Evolutionary conservation across 2,888 invertebrate genomes (phyloP).

Genomic region (Diplazon laetatorius): DNA sequence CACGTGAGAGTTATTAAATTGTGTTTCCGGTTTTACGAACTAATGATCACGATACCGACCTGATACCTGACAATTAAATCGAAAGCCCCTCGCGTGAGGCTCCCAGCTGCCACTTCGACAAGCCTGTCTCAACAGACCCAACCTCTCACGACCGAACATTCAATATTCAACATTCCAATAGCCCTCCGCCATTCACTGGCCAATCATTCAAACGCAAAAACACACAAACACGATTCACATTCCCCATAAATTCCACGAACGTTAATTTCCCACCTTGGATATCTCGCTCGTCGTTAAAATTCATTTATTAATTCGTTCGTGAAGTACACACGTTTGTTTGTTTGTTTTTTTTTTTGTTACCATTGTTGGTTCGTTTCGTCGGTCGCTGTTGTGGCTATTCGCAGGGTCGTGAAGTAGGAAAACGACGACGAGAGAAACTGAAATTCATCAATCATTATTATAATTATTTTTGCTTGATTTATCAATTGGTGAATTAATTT

Average conservation of each 20-base stretch:
- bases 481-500: too few relatives aligned
- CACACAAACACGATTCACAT: too few relatives aligned
- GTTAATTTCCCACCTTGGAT: too few relatives aligned
- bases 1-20: conserved; percentile 17
- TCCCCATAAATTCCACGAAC: too few relatives aligned
- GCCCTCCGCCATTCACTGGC: too few relatives aligned
- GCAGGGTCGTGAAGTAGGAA: conserved; percentile 53
- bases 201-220: too few relatives aligned
- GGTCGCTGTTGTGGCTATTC: conserved; percentile 42
- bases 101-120: not conserved
- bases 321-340: too few relatives aligned
- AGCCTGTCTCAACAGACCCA: not conserved
- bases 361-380: not conserved
- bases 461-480: not conserved
- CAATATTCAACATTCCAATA: conserved; percentile 36
- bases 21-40: not conserved
- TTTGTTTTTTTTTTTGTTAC: too few relatives aligned
- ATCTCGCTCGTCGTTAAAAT: too few relatives aligned
- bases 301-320: too few relatives aligned
- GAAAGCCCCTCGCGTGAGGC: not conserved
- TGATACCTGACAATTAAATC: not conserved
- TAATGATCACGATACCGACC: too few relatives aligned
- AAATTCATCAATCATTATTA: not conserved
- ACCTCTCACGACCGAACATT: not conserved
- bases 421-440: conserved; percentile 51